Evolutionary conservation across 2,113 vertebrate genomes (phyloP), one percentile per base, ranked within the genome.

Genomic region (Proteles cristata): DNA sequence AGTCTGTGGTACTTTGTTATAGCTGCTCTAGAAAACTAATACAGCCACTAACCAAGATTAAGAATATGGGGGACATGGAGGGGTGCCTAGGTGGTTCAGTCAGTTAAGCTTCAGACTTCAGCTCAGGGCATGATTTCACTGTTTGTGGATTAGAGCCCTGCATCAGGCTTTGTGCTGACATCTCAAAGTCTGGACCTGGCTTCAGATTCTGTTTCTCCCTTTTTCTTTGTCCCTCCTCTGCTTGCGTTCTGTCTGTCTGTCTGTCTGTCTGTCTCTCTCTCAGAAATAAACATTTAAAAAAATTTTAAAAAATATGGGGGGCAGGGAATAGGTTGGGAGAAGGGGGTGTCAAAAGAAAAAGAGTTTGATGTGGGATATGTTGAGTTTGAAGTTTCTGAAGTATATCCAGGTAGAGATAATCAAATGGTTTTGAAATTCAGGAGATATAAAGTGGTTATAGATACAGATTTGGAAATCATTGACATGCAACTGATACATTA

Each of bases 341-440:
- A 95, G 15, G 19, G 12, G 11, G 5, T 88, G 5, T 85, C 91
- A 25, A 90, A 94, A 73, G 21, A 69, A 79, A 15, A 63, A 23
- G 17, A 74, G 5, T 45, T 73, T 89, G 28, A 92, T n/a, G 66
- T 48, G 39, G 11, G 53, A 43, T 7, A 45, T 53, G 68, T 55
- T 92, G 73, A 61, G n/a, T 87, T 92, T 89, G 77, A 77, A 14
- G 66, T 97, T 82, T 65, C 45, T 86, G 79, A 91, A 14, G 35
- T 53, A 65, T 6, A 86, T 26, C 0, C 50, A 85, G 61, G 31
- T 82, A 96, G 14, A 66, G 14, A 53, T 90, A 61, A n/a, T 86
- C 50, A 82, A 85, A 81, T 79, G 10, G 7, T 66, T 91, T 91
- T 96, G 69, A 95, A 97, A 93, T 94, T 88, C 33, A 84, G 71